Conservation (phyloP, 2,113 vertebrate species). For the Brevimyrus niger region DNA sequence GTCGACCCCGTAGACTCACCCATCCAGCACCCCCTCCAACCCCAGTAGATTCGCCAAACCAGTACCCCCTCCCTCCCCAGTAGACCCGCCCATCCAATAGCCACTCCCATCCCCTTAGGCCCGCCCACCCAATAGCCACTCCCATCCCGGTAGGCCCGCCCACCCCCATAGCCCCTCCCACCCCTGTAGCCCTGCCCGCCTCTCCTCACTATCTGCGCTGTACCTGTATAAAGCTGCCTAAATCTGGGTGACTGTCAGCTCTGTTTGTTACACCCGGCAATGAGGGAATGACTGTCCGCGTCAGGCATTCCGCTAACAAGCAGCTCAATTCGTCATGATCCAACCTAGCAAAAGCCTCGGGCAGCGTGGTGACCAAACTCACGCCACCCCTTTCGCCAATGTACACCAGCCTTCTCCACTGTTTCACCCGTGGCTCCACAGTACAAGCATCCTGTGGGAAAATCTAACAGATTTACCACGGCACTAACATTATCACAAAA, state of each 20-base stretch:
- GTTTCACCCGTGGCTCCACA: background rate
- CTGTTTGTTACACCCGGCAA: conserved; percentile 27
- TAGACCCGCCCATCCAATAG: background rate
- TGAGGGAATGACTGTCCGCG: background rate
- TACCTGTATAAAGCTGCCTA: conserved; percentile 38
- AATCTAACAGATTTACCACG: background rate
- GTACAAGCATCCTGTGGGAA: background rate
- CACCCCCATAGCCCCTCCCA: conserved; percentile 40
- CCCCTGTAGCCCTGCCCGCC: conserved; percentile 30
- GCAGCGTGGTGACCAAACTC: background rate
- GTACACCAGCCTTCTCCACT: background rate
- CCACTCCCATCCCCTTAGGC: conserved; percentile 25
- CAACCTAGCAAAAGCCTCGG: background rate
- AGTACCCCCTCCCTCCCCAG: background rate
- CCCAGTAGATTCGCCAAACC: background rate
- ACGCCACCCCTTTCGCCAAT: too few relatives aligned
- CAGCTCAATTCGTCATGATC: background rate
- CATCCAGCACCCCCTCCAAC: background rate
- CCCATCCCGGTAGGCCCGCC: conserved; percentile 29
- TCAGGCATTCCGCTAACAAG: conserved; percentile 5
- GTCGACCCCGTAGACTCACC: background rate
- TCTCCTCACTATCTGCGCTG: conserved; percentile 38
- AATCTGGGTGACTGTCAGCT: conserved; percentile 66
- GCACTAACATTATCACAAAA: background rate
- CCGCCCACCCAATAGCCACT: conserved; percentile 36